Evolutionary conservation across 1,140 invertebrate genomes (phyloP).

Genomic region (Leptinotarsa texana): DNA sequence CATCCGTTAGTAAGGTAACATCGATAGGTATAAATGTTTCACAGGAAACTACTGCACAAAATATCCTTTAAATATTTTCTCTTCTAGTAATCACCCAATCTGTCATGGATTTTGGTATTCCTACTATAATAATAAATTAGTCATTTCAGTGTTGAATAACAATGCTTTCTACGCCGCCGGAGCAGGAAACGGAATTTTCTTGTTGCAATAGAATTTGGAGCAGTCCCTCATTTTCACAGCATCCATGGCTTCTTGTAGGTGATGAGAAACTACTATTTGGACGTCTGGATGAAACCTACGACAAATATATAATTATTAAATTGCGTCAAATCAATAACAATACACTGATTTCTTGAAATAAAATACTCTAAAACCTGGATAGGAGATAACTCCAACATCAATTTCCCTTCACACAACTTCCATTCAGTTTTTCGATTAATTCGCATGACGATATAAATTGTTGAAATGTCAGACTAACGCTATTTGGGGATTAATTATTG

Average conservation of each 20-base stretch:
- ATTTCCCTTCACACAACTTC: no score
- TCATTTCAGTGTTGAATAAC: neutral
- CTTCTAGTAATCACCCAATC: neutral
- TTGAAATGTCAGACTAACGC: no score
- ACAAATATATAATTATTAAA: conserved; percentile 33
- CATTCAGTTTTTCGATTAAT: no score
- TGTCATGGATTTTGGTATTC: conserved; percentile 17
- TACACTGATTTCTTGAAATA: no score
- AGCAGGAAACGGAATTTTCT: conserved; percentile 38
- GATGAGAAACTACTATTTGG: conserved; percentile 58
- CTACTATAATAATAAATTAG: neutral
- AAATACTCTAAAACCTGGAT: no score
- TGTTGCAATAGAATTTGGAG: conserved; percentile 59
- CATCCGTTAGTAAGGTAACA: conserved; percentile 19
- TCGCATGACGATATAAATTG: no score
- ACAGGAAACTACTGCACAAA: conserved; percentile 21
- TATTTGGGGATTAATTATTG: no score
- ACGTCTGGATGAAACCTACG: conserved; percentile 62
- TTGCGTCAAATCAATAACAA: no score
- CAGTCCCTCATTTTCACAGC: conserved; percentile 63
- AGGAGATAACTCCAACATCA: no score
- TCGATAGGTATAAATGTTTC: conserved; percentile 18
- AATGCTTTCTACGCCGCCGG: conserved; percentile 25
- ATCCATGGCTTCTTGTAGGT: conserved; percentile 65
- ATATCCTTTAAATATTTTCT: neutral